Base-by-base conservation (phyloP, 2,797 vertebrate genomes). In the Ciconia nigra region DNA sequence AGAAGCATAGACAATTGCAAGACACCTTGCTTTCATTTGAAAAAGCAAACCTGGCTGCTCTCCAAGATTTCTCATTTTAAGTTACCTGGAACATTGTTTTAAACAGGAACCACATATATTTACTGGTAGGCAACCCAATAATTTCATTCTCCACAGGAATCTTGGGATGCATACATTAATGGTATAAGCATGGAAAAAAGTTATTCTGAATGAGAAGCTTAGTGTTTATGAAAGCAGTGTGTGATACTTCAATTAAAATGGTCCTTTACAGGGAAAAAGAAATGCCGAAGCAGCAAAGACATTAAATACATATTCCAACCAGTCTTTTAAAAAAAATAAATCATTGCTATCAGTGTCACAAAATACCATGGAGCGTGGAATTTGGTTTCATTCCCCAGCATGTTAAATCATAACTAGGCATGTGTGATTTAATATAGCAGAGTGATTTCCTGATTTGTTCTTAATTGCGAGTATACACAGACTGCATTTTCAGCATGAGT, bases 361-460 rank as follows among this genome's bases (percentile, higher is more conserved):
- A 84, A 89, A 79, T 82, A 74, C 61, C 82, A 94, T 13, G 58
- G 46, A 90, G 79, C 13, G 15, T 92, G n/a, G 72, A 93, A 95
- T 96, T 93, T 71, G 54, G 61, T 90, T 96, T 96, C 20, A 85
- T 93, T 93, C 71, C 76, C 37, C 85, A 93, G 80, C 51, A 81
- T 55, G 89, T 94, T 86, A 94, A 88, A 93, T 93, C 91, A 79
- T 91, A 96, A 88, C 89, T 90, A 96, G 83, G 91, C 89, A 93
- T 66, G 65, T 91, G 86, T 90, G 89, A 92, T 87, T 95, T 93
- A 90, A 96, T 93, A 95, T 57, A 95, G 89, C 82, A 96, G 67
- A 96, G 85, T 83, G 92, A 94, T 84, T 96, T 96, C 76, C 92
- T 94, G 95, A 91, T 96, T 93, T 93, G 76, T 86, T 96, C 94